Evolutionary conservation across 2,888 invertebrate species (phyloP).

Genomic region (Drosophila villosipedis): DNA sequence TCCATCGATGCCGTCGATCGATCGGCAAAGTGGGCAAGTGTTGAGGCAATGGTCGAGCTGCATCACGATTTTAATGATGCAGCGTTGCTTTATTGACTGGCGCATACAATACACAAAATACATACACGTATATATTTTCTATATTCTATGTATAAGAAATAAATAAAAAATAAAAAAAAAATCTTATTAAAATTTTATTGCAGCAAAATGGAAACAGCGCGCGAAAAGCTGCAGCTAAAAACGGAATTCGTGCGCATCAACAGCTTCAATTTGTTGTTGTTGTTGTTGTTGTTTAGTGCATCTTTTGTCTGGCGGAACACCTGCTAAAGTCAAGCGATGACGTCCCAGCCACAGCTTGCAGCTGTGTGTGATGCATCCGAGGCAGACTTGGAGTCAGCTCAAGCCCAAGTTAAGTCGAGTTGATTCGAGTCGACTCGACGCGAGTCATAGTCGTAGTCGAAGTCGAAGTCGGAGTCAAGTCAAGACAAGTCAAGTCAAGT

Average conservation of each 20-base stretch:
- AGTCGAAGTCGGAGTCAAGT: slow-evolving; percentile 7
- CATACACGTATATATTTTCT: slow-evolving; percentile 32
- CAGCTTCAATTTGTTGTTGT: slow-evolving; percentile 70
- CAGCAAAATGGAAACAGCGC: slow-evolving; percentile 73
- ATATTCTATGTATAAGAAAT: slow-evolving; percentile 57
- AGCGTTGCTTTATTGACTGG: slow-evolving; percentile 41
- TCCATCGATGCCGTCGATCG: slow-evolving; percentile 45
- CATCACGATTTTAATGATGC: slow-evolving; percentile 69
- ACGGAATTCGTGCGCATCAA: slow-evolving; percentile 81
- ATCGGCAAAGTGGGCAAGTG: slow-evolving; percentile 46
- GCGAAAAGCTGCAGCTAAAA: slow-evolving; percentile 71
- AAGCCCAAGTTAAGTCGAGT: slow-evolving; percentile 18
- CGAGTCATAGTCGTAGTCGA: background rate
- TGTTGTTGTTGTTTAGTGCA: slow-evolving; percentile 49
- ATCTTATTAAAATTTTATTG: slow-evolving; percentile 80
- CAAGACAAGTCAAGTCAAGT: slow-evolving; percentile 57
- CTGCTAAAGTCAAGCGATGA: slow-evolving; percentile 70
- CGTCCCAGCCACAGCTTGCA: slow-evolving; percentile 63
- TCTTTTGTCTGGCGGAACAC: slow-evolving; percentile 76
- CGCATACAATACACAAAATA: slow-evolving; percentile 26
- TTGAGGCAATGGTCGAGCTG: slow-evolving; percentile 64
- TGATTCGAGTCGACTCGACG: slow-evolving; percentile 7
- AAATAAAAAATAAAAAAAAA: slow-evolving; percentile 44
- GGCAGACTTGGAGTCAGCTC: slow-evolving; percentile 50
- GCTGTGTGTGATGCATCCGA: slow-evolving; percentile 68